Evolutionary conservation across 2,797 vertebrate species (phyloP).

Genomic region (Gymnopithys bicolor): DNA sequence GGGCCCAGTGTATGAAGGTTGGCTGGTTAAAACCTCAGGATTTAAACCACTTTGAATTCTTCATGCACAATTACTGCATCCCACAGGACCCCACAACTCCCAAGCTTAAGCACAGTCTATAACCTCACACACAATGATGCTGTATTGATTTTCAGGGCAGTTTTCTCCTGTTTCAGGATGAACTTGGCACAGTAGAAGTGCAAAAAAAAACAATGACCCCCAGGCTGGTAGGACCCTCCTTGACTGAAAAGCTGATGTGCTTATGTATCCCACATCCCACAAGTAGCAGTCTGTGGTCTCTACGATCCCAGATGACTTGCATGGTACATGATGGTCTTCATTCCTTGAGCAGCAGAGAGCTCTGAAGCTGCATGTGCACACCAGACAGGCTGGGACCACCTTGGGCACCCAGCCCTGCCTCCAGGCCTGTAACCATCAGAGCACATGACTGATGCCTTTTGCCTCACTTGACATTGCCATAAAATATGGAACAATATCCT

Average conservation of each 20-base stretch:
- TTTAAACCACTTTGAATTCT: neutral
- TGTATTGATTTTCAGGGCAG: neutral
- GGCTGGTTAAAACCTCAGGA: neutral
- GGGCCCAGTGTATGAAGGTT: neutral
- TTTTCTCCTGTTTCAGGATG: neutral
- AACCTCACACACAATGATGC: neutral
- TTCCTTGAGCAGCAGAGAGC: fast-evolving
- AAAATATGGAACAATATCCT: neutral
- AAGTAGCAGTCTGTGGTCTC: neutral
- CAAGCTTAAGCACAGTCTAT: neutral
- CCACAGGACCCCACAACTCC: neutral
- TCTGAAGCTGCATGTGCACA: fast-evolving
- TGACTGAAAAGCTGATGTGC: neutral
- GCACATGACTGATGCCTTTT: neutral
- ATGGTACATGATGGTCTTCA: neutral
- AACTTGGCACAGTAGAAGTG: neutral
- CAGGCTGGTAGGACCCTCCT: neutral
- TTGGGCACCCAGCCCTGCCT: neutral
- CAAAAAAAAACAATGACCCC: neutral
- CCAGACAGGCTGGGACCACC: neutral
- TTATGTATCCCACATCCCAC: neutral
- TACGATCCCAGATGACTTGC: neutral
- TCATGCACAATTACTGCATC: neutral
- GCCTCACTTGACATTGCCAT: neutral
- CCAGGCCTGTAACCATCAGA: neutral